Evolutionary conservation across 1,140 invertebrate species (phyloP), one percentile per base, ranked within the genome.

Genomic region (Drosophila persimilis): DNA sequence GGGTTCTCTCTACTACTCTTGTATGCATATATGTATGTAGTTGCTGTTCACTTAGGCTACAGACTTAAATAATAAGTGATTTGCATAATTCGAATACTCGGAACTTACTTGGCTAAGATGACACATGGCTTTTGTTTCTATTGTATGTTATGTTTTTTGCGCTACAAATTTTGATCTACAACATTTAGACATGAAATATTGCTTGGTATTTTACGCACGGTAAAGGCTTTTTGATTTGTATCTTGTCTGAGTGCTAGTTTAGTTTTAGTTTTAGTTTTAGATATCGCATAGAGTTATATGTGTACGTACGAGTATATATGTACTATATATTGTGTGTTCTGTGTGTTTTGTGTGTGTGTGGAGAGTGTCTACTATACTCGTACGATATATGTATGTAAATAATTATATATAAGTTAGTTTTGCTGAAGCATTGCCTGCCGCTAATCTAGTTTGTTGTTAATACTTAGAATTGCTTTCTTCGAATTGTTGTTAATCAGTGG

Each of bases 141-240:
- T 56, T 55, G 45, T 65, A 74, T 66, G 57, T 73, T 73, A 71
- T 29, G 67, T 73, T 45, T 73, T 73, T 65, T 73, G 53, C 50
- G 57, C 73, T 86, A 80, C 77, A 72, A 73, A 85, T 86, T 86
- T 86, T 77, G 77, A 54, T 74, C 71, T 74, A 74, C 71, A 63
- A 84, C 77, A 86, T 84, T 84, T 73, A 84, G 81, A 84, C 80
- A 86, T 84, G 77, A 80, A 84, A 80, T 84, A 84, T 84, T 84
- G 80, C 80, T 84, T 80, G 78, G 75, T 84, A 73, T 86, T 84
- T 86, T 52, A 67, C 71, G 81, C 73, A 73, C 64, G 58, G 59
- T 76, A 77, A 86, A 85, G 73, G 77, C 77, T 86, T 86, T 86
- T 77, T 77, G 77, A 86, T 84, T 75, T 69, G 73, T 86, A 80